A percentile compares a stretch with the other conserved stretches of the same genome.
Evolutionary conservation across 1,140 invertebrate species (phyloP).

Genomic region (Aphaenogaster floridana): DNA sequence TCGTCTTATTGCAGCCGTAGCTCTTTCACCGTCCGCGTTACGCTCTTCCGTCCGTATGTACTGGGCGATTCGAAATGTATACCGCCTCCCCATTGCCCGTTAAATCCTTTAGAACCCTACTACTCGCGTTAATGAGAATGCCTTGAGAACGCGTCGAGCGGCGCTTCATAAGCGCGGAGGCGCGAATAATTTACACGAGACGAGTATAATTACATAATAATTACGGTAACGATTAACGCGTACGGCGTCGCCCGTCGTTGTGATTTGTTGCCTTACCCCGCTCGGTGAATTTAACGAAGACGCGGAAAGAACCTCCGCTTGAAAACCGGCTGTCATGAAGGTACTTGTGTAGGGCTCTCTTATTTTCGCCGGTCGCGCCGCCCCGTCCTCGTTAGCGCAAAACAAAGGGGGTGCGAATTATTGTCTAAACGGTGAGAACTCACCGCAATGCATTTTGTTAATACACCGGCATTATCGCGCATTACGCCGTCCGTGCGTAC

Average conservation of each 20-base stretch:
- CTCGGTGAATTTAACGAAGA: background rate
- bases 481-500: constrained; percentile 31
- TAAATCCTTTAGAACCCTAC: constrained; percentile 60
- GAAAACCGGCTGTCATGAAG: background rate
- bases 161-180: constrained; percentile 40
- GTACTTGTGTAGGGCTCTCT: background rate
- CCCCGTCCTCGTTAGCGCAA: constrained; percentile 7
- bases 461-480: constrained; percentile 51
- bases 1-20: constrained; percentile 65
- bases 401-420: constrained; percentile 44
- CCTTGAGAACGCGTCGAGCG: constrained; percentile 47
- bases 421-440: constrained; percentile 40
- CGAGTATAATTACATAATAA: constrained; percentile 41
- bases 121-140: constrained; percentile 59
- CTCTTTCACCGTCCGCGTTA: constrained; percentile 30
- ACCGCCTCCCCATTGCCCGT: constrained; percentile 37
- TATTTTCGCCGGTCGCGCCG: background rate
- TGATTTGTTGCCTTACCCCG: background rate
- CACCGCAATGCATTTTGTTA: constrained; percentile 51
- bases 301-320: background rate
- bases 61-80: constrained; percentile 60
- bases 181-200: constrained; percentile 52
- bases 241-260: background rate
- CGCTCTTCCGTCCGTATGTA: constrained; percentile 5
- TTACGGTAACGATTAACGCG: constrained; percentile 50